Conservation (phyloP, 2,113 vertebrate genomes). For the Cyprinodon variegatus region DNA sequence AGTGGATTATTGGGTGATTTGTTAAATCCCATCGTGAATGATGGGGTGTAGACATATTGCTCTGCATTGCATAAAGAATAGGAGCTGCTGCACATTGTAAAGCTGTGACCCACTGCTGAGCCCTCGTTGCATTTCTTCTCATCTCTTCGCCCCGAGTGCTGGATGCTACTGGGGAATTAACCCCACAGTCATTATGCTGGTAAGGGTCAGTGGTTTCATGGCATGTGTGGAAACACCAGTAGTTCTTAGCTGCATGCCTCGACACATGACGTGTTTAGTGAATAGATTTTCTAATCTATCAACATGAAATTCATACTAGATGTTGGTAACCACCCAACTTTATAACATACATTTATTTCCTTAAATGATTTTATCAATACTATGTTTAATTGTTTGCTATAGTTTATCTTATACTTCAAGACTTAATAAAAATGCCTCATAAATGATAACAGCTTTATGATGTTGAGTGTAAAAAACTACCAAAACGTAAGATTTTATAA, state of each 20-base stretch:
- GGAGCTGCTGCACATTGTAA: conserved; percentile 39
- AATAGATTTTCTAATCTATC: neutral
- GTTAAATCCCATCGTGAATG: conserved; percentile 70
- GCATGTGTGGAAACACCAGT: conserved; percentile 75
- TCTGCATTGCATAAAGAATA: conserved; percentile 48
- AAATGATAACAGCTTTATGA: too few relatives aligned
- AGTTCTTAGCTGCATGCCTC: conserved; percentile 52
- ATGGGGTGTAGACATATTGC: conserved; percentile 59
- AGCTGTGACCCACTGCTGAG: conserved; percentile 14
- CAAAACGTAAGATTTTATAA: too few relatives aligned
- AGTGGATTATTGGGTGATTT: conserved; percentile 72
- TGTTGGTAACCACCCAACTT: neutral
- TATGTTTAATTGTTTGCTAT: too few relatives aligned
- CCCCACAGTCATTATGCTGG: conserved; percentile 69
- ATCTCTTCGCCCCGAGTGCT: conserved; percentile 38
- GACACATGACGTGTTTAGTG: neutral
- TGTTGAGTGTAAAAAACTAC: too few relatives aligned
- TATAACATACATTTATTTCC: neutral
- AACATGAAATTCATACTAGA: neutral
- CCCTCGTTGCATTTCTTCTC: conserved; percentile 33
- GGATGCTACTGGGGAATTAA: conserved; percentile 70
- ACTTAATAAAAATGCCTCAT: too few relatives aligned
- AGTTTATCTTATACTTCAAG: too few relatives aligned
- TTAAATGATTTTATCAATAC: too few relatives aligned
- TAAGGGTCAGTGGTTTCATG: conserved; percentile 71